Base-by-base conservation (phyloP, 2,797 vertebrate genomes). In the Rhynchonycteris naso region DNA sequence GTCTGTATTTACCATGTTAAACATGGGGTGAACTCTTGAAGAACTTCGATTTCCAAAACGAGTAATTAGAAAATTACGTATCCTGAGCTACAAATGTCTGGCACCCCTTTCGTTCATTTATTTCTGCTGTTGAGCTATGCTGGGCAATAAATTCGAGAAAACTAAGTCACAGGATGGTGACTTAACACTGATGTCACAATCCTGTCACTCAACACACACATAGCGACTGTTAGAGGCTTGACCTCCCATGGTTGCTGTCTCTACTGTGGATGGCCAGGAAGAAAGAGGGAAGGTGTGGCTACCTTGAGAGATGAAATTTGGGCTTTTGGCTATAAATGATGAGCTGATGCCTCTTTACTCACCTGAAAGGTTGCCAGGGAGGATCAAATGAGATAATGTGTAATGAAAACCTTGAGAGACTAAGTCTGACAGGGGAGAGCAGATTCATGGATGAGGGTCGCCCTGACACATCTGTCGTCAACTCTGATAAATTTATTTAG, bases 131-230 rank as follows among this genome's bases (percentile, higher is more conserved):
- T 79, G 94, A 94, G 82, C 93, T 88, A 0, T 47, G 79, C 91
- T 2, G 38, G 81, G 85, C 65, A 30, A 7, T 83, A 86, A 79
- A 92, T 97, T 59, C 82, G 18, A 69, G 92, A 74, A 28, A 86
- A 38, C 82, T 35, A 16, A 38, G 90, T 58, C 52, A 15, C 75
- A 24, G 75, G n/a, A 58, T 26, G 35, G 71, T 74, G 86, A 89
- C 65, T 71, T 80, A 47, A 50, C 43, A 14, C 54, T 87, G 91
- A 95, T 28, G 96, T 97, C 95, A 91, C 90, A n/a, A 9, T 54
- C 50, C 66, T 38, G 3, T 72, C 87, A 33, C 56, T 80, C 89
- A 47, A 28, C 56, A 33, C 72, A 68, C 94, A 88, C 93, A 92
- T 91, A 91, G 96, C 52, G 54, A 59, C 95, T 14, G 33, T 5